These are phyloP conservation scores for Neoascia interrupta DNA, from an alignment of 2,888 invertebrate genomes.

Conservation along the genomic window DNA sequence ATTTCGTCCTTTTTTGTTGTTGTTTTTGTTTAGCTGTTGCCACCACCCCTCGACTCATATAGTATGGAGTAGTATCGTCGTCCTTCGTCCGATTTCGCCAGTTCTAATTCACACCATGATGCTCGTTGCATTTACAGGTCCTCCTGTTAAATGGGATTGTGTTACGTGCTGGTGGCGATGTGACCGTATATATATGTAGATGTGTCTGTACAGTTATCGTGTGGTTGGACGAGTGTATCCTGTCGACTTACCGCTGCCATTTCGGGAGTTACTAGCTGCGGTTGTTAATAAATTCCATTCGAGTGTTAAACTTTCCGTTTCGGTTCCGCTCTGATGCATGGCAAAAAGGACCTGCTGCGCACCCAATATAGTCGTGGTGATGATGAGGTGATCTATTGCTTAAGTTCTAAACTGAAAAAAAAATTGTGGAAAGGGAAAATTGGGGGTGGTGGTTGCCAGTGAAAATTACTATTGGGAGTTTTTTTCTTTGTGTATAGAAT, in stretches of 20 bases:
- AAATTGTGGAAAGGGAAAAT: background rate
- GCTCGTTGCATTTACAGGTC: constrained; percentile 62
- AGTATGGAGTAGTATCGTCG: background rate
- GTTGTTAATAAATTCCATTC: constrained; percentile 62
- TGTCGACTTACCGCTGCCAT: constrained; percentile 38
- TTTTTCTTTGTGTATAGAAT: too few species aligned
- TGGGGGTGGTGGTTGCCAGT: background rate
- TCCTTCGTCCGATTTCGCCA: constrained; percentile 3
- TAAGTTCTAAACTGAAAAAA: constrained; percentile 20
- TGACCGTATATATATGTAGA: too few species aligned
- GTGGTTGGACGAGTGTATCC: constrained; percentile 3
- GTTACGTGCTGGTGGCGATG: too few species aligned
- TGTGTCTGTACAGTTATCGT: too few species aligned
- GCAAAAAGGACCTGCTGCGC: constrained; percentile 48
- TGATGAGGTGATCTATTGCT: constrained; percentile 66
- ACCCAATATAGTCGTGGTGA: constrained; percentile 52
- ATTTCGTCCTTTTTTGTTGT: constrained; percentile 18
- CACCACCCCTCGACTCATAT: constrained; percentile 10
- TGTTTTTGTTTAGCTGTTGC: background rate
- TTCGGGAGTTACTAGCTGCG: constrained; percentile 33
- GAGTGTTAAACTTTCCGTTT: constrained; percentile 64
- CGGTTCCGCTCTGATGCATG: constrained; percentile 50
- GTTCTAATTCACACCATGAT: constrained; percentile 48
- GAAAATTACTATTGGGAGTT: too few species aligned
- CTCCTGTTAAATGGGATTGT: too few species aligned